phyloP scores from a whole-genome alignment of 2,113 vertebrate species.

The Nesogale talazaci region DNA sequence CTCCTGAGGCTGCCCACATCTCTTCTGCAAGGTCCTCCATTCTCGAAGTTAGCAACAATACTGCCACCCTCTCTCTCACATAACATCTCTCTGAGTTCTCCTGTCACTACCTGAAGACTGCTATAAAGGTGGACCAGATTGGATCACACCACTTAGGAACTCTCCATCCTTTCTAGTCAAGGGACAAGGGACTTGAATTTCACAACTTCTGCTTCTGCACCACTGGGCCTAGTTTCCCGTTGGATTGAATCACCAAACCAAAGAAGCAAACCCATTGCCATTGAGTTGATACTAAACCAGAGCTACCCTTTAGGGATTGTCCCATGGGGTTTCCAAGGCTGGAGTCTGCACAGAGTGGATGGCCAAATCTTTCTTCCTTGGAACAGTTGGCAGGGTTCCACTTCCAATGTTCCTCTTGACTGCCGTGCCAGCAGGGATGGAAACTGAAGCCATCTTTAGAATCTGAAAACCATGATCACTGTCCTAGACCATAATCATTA shows the following conservation, averaged over 20 bases:
- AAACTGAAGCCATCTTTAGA: background rate
- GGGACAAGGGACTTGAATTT: background rate
- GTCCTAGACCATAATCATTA: no score
- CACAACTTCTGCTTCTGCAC: background rate
- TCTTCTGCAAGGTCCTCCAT: background rate
- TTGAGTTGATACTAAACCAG: background rate
- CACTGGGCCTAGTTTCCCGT: accelerated
- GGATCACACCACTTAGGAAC: no score
- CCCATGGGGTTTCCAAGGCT: background rate
- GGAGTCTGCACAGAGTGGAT: background rate
- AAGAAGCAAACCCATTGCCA: background rate
- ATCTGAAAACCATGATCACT: no score
- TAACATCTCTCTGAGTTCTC: background rate
- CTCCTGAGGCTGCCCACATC: background rate
- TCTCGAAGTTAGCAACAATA: background rate
- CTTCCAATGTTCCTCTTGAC: no score
- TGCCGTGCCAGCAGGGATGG: background rate
- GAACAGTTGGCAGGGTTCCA: background rate
- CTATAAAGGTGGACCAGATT: background rate
- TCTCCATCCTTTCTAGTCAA: background rate
- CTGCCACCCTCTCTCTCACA: no score
- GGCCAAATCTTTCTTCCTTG: background rate
- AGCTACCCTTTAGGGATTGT: background rate
- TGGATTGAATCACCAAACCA: background rate
- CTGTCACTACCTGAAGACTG: background rate